Evolutionary conservation across 2,797 vertebrate species (phyloP), one percentile per base, ranked within the genome.

Genomic region (Loriculus beryllinus): DNA sequence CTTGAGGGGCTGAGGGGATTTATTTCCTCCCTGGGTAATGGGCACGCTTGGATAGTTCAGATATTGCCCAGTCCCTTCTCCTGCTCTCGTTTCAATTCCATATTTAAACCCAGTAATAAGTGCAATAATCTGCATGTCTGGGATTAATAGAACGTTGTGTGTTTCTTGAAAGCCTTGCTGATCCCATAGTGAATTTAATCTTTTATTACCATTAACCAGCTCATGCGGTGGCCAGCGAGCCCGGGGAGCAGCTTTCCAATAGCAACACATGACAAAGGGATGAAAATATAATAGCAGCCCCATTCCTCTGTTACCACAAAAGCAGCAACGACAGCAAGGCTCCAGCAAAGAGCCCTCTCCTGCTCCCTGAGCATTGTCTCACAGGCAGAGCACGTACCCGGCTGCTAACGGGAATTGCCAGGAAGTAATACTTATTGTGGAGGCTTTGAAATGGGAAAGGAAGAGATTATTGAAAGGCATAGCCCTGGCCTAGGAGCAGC

Each of bases 131-230:
- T 72, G 69, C 60, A 11, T 77, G 82, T 69, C 94, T 92, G 94
- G 94, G 89, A 89, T 90, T 72, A 81, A 91, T 90, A 64, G 8
- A 87, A 77, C 8, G 49, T 81, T 86, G 31, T 72, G 63, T 89
- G 86, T 90, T 95, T 76, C 94, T 90, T 90, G 89, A 86, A 90
- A 92, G 92, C 75, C 79, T 84, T 4, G 45, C 89, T 80, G 89
- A 89, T 89, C 89, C 65, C 49, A 0, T 23, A 42, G 89, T 81
- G 81, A 54, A 80, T 90, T 93, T 72, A 56, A 87, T 69, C 86
- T 87, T 93, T 92, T 90, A 92, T 90, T 81, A 77, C 51, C 62
- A 14, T 69, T 81, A 95, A 92, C 82, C 8, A 51, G 60, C 86
- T 86, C 78, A 37, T 54, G 82, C 29, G 70, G 85, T 65, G 75